phyloP scores from a whole-genome alignment of 2,888 invertebrate genomes.

The Seira sanloemensis region DNA sequence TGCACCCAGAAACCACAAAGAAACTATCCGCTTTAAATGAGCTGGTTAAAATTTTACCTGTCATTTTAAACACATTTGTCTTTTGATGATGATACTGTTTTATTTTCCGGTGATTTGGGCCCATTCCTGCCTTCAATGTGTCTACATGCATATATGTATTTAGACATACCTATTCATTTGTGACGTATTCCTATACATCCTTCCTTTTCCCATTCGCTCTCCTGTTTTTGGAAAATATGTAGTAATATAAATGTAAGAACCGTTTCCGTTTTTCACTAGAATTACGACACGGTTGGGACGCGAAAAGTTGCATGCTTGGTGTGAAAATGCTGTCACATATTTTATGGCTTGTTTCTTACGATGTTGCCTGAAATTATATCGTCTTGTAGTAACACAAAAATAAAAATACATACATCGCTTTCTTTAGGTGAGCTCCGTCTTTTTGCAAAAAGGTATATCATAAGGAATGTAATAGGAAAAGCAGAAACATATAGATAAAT shows the following conservation, averaged over 20 bases:
- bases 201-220: not conserved
- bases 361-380: conserved; percentile 64
- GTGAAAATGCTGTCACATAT: conserved; percentile 66
- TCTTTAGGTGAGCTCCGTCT: no score
- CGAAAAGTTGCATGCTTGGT: conserved; percentile 63
- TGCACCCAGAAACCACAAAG: no score
- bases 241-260: conserved; percentile 61
- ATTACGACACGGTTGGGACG: conserved; percentile 63
- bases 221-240: conserved; percentile 2
- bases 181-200: no score
- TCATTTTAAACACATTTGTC: not conserved
- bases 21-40: not conserved
- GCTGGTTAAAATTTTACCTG: not conserved
- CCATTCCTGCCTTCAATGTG: not conserved
- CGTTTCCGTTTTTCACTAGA: conserved; percentile 64
- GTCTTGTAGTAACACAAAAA: conserved; percentile 9
- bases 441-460: no score
- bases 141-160: not conserved
- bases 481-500: not conserved
- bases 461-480: no score
- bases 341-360: conserved; percentile 65
- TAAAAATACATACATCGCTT: not conserved
- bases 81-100: not conserved
- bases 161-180: conserved; percentile 45
- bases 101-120: not conserved